Evolutionary conservation across 2,113 vertebrate species (phyloP).

Genomic region (Nettapus auritus): DNA sequence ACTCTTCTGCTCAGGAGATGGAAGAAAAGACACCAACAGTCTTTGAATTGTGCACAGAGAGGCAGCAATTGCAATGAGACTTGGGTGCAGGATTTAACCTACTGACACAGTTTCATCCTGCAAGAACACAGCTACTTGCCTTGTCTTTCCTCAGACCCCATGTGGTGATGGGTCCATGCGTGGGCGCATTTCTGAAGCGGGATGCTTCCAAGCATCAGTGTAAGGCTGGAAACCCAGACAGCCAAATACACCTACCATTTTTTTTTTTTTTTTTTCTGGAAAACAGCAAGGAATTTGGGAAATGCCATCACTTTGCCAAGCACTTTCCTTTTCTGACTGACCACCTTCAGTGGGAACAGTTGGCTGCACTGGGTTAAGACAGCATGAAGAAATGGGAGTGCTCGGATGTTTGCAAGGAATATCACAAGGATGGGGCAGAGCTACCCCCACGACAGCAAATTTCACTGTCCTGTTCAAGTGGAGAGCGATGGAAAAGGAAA

Average conservation of each 20-base stretch:
- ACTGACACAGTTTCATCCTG: neutral
- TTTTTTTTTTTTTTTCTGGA: neutral
- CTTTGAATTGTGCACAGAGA: neutral
- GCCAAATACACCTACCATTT: rapidly evolving
- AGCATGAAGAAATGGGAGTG: neutral
- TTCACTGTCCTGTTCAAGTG: neutral
- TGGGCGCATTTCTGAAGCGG: neutral
- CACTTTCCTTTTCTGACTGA: neutral
- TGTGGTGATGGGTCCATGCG: neutral
- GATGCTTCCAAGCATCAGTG: neutral
- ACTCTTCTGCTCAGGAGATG: neutral
- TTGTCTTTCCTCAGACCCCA: neutral
- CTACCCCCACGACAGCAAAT: neutral
- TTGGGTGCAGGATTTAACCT: neutral
- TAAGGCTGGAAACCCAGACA: neutral
- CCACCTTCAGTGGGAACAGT: neutral
- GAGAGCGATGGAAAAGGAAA: neutral
- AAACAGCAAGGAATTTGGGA: neutral
- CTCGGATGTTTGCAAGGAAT: neutral
- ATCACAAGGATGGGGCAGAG: rapidly evolving
- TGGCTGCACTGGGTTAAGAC: neutral
- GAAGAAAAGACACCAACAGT: neutral
- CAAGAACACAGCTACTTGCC: neutral
- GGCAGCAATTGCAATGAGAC: neutral
- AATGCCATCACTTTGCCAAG: neutral